Evolutionary conservation across 2,888 invertebrate species (phyloP), one percentile per base, ranked within the genome.

Genomic region (Alloplasta piceator): DNA sequence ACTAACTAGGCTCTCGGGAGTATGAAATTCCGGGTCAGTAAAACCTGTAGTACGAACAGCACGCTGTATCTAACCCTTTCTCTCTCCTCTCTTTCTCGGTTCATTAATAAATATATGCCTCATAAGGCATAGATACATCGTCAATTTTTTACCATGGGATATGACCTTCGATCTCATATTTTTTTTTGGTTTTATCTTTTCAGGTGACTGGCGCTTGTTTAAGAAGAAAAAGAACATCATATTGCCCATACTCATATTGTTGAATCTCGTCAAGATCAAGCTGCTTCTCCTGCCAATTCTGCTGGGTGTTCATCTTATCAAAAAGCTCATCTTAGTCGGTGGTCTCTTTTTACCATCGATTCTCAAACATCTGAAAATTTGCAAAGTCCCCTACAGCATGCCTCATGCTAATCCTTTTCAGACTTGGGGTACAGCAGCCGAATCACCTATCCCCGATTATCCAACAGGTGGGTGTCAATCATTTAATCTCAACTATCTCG

Each of bases 181-280:
- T 46, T 71, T 38, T 41, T 77, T 80, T 82, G 71, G 78, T 80
- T 72, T 41, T 46, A 12, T 26, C n/a, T n/a, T 46, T 10, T 70
- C 83, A 86, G 90, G 83, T 7, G 82, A 86, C 16, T 85, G 84
- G 86, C 84, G 89, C 38, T 73, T 88, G 4, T 86, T 89, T 60
- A 96, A 96, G 92, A 93, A 97, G 87, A 97, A 97, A 94, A 97
- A 97, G 91, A 94, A 97, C 55, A 95, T 97, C 89, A 96, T 97
- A 85, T 78, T 92, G 14, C 92, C 92, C 6, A 52, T 92, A 66
- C 86, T 92, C 3, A 91, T 92, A 60, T 82, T 92, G 10, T 73
- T 92, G 75, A 91, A 92, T 64, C 85, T 92, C 38, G 39, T 92
- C n/a, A 92, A 92, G 81, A 64, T 92, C 61, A 95, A 95, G 85